Percentiles rank a stretch among this genome's conserved stretches.
These are phyloP conservation scores for Platygyra sinensis DNA, from an alignment of 64 coral and sea anemone species.

Conservation along the genomic window DNA sequence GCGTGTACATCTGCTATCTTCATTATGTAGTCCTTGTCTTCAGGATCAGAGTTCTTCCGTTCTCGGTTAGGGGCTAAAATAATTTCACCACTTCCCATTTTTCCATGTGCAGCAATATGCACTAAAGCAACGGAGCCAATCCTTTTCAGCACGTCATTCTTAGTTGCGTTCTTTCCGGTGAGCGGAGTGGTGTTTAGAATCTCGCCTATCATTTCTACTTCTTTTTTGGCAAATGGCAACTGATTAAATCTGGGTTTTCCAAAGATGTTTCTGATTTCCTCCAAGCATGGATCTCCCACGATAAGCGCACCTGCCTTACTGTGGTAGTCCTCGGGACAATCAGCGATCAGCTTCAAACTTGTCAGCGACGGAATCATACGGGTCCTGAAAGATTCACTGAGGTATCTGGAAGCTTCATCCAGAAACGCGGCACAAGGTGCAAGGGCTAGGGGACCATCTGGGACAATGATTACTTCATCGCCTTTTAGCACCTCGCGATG, in stretches of 20 bases:
- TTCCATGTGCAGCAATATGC: slow-evolving; percentile 50
- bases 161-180: slow-evolving; percentile 24
- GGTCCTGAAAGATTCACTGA: background rate
- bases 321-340: background rate
- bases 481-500: background rate
- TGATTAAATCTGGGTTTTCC: background rate
- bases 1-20: slow-evolving; percentile 21
- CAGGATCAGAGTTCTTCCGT: background rate
- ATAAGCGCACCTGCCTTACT: background rate
- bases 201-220: slow-evolving; percentile 18
- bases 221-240: slow-evolving; percentile 15
- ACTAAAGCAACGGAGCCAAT: background rate
- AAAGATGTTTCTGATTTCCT: background rate
- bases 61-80: background rate
- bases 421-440: slow-evolving; percentile 16
- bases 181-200: background rate
- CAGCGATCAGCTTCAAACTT: slow-evolving; percentile 11
- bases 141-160: background rate
- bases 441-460: slow-evolving; percentile 21
- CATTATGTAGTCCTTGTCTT: slow-evolving; percentile 19
- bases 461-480: slow-evolving; percentile 10
- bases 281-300: slow-evolving; percentile 11
- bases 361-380: slow-evolving; percentile 12
- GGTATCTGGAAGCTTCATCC: background rate
- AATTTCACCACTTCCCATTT: slow-evolving; percentile 15